A percentile compares a stretch with the other conserved stretches of the same genome.
Evolutionary conservation across 2,113 vertebrate genomes (phyloP).

Genomic region (Elachura formosa): DNA sequence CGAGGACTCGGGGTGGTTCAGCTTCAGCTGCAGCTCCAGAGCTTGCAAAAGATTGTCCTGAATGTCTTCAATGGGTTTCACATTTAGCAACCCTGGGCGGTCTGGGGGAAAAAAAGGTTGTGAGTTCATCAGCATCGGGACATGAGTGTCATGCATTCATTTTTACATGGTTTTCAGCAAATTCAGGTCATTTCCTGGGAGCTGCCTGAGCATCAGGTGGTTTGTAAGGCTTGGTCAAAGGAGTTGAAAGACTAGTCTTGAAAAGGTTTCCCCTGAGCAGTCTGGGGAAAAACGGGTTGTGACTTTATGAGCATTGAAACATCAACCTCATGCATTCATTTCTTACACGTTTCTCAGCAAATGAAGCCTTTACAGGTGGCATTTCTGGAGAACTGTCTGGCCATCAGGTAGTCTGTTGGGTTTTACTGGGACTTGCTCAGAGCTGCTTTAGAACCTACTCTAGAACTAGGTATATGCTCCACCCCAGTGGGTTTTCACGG

Average conservation of each 20-base stretch:
- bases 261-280: not conserved
- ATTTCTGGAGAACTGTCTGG: not conserved
- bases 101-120: constrained; percentile 63
- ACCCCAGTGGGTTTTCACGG: not conserved
- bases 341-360: not conserved
- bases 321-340: rapidly evolving
- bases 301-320: not conserved
- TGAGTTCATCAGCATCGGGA: rapidly evolving
- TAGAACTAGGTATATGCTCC: not conserved
- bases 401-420: not conserved
- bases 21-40: constrained; percentile 93
- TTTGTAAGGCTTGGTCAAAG: not conserved
- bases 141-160: rapidly evolving
- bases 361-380: not conserved
- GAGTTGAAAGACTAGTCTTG: not conserved
- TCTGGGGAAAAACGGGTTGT: too few relatives aligned
- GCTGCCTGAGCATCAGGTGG: not conserved
- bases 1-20: constrained; percentile 91
- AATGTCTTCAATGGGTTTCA: constrained; percentile 95
- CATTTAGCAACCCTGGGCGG: constrained; percentile 92
- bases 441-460: not conserved
- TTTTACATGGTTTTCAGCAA: rapidly evolving
- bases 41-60: constrained; percentile 95
- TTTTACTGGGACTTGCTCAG: not conserved
- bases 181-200: not conserved